Evolutionary conservation across 1,140 invertebrate species (phyloP).

Genomic region (Maconellicoccus hirsutus): DNA sequence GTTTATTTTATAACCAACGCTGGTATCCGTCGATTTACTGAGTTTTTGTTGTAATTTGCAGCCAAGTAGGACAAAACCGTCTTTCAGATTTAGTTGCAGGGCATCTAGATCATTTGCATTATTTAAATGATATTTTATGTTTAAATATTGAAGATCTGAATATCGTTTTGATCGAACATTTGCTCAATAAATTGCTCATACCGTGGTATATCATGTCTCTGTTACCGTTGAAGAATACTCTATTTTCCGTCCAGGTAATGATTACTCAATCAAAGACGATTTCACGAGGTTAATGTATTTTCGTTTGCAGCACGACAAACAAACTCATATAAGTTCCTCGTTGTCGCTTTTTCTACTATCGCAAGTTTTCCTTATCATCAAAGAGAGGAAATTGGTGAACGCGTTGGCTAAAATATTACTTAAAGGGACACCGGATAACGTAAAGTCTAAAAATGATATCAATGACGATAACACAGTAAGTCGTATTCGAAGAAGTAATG

Average conservation of each 20-base stretch:
- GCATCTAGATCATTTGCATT: conserved; percentile 95
- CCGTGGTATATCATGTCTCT: conserved; percentile 91
- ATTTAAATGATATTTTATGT: conserved; percentile 91
- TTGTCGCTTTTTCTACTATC: conserved; percentile 81
- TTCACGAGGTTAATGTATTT: not conserved
- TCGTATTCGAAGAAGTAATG: not conserved
- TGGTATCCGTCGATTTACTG: conserved; percentile 13
- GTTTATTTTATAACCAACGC: not conserved
- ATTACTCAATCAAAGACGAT: not conserved
- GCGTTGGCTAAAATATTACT: conserved; percentile 79
- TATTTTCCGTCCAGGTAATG: conserved; percentile 32
- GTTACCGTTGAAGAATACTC: conserved; percentile 35
- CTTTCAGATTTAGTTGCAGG: conserved; percentile 91
- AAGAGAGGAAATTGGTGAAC: conserved; percentile 75
- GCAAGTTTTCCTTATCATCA: conserved; percentile 92
- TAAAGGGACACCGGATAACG: conserved; percentile 38
- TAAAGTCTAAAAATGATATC: not conserved
- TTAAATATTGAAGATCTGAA: conserved; percentile 87
- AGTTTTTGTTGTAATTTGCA: conserved; percentile 33
- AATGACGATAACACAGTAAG: not conserved
- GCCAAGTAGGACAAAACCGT: conserved; percentile 25
- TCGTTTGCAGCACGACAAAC: conserved; percentile 52
- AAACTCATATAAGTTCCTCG: conserved; percentile 37
- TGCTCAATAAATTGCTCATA: conserved; percentile 83
- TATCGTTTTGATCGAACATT: conserved; percentile 87